Conservation (phyloP, 2,113 vertebrate species). For the Muntiacus reevesi region DNA sequence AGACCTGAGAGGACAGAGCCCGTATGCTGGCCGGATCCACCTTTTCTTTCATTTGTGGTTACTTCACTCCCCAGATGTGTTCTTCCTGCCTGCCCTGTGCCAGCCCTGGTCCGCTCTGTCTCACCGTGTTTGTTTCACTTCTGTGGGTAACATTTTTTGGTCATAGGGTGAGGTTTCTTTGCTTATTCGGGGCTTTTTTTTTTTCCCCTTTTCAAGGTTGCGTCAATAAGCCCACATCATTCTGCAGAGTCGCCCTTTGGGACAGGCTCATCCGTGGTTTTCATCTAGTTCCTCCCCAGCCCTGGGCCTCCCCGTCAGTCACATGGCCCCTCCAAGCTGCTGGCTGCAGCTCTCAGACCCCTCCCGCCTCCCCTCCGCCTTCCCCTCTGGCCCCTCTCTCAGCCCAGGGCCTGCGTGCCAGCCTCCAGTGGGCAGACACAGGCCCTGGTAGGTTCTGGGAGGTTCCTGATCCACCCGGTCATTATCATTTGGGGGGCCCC, state of each 20-base stretch:
- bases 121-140: neutral
- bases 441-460: neutral
- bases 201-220: neutral
- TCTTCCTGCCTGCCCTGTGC: neutral
- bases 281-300: neutral
- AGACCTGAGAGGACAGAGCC: neutral
- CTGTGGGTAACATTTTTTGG: neutral
- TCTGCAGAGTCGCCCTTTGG: neutral
- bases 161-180: neutral
- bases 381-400: neutral
- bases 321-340: neutral
- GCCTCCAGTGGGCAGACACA: neutral
- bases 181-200: neutral
- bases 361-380: neutral
- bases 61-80: neutral
- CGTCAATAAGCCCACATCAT: neutral
- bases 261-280: too few relatives aligned
- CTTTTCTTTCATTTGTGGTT: neutral
- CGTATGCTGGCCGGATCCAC: fast-evolving
- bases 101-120: neutral
- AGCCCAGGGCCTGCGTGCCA: neutral
- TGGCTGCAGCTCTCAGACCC: neutral
- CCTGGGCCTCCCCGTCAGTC: neutral
- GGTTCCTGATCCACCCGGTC: neutral
- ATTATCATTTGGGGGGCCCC: neutral